Evolutionary conservation across 2,113 vertebrate species (phyloP).

Genomic region (Leptosomus discolor): DNA sequence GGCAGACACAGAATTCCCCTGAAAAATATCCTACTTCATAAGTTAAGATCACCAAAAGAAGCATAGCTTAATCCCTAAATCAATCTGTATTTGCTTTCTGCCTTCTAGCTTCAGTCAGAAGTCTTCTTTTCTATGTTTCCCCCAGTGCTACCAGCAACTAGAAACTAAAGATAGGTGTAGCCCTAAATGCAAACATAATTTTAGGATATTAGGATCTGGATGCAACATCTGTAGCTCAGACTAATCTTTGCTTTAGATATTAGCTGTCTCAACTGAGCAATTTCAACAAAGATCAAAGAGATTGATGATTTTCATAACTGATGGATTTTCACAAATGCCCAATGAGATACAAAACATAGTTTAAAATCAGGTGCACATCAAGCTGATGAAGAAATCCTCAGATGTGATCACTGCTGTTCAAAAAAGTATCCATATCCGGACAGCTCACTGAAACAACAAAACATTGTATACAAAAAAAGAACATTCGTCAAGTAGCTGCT

Average conservation of each 20-base stretch:
- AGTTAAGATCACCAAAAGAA: neutral
- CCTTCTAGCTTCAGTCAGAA: neutral
- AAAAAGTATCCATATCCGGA: neutral
- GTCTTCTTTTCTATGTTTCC: neutral
- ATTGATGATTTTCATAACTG: neutral
- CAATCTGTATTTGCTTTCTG: neutral
- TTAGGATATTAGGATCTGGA: neutral
- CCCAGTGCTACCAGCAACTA: neutral
- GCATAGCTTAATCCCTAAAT: neutral
- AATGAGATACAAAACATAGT: neutral
- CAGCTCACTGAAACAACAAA: slow-evolving; percentile 23
- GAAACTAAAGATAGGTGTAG: neutral
- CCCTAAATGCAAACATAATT: neutral
- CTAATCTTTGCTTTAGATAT: neutral
- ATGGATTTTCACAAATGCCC: neutral
- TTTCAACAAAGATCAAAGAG: neutral
- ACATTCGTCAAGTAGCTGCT: neutral
- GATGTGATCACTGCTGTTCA: neutral
- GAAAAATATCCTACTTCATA: neutral
- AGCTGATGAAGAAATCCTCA: neutral
- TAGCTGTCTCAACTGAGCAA: neutral
- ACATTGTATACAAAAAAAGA: neutral
- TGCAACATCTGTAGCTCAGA: neutral
- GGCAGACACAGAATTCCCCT: neutral
- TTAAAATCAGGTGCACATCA: neutral